Conservation (phyloP, 1,140 invertebrate genomes). For the Eriosoma lanigerum region DNA sequence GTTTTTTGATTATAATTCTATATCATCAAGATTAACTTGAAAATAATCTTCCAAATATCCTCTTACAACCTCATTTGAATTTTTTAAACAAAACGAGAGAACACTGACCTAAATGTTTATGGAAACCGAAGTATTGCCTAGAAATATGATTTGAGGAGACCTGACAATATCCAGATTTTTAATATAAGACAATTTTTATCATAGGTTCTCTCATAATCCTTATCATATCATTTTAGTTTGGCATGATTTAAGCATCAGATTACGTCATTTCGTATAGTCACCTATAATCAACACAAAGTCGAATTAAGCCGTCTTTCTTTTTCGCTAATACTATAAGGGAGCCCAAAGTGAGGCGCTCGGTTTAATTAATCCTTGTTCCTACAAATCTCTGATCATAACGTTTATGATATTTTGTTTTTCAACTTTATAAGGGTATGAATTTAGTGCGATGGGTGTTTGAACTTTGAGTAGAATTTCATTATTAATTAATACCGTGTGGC, state of each 20-base stretch:
- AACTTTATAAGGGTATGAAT: background rate
- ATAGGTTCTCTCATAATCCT: background rate
- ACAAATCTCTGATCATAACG: background rate
- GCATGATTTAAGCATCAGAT: background rate
- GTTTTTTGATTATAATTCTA: constrained; percentile 38
- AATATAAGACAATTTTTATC: background rate
- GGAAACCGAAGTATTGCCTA: background rate
- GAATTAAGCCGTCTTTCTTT: constrained; percentile 60
- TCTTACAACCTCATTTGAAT: constrained; percentile 57
- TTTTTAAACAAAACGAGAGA: constrained; percentile 58
- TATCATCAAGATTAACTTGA: constrained; percentile 53
- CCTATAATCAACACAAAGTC: constrained; percentile 60
- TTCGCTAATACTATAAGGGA: constrained; percentile 57
- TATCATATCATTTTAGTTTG: background rate
- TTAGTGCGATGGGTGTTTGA: background rate
- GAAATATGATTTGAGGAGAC: background rate
- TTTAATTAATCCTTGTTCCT: background rate
- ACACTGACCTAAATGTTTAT: background rate
- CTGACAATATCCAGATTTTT: background rate
- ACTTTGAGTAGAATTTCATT: background rate
- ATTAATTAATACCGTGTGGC: background rate
- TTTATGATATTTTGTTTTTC: constrained; percentile 5
- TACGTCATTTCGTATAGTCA: background rate
- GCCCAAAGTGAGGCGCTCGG: constrained; percentile 39
- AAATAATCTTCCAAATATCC: constrained; percentile 54